A percentile compares a stretch with the other conserved stretches of the same genome.
Conservation (phyloP, 2,797 vertebrate species). For the Telmatherina bonti region DNA sequence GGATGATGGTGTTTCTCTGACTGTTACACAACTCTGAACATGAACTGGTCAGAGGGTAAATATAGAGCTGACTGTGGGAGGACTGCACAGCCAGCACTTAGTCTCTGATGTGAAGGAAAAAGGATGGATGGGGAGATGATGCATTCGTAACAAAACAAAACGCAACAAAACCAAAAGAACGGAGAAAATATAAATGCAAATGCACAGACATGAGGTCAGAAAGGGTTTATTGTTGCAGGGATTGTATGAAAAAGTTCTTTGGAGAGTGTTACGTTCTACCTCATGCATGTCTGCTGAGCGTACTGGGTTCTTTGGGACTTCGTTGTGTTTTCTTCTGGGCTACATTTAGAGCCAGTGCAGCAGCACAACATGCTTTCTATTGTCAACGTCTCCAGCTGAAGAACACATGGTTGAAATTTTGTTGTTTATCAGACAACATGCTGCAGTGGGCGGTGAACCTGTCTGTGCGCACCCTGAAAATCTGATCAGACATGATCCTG, state of each 20-base stretch:
- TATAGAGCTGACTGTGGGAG: constrained; percentile 49
- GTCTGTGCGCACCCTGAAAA: too few species aligned
- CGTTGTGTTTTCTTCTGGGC: too few species aligned
- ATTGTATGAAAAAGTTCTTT: not conserved
- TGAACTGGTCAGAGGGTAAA: constrained; percentile 64
- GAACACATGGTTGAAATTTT: too few species aligned
- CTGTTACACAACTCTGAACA: constrained; percentile 31
- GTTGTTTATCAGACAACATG: too few species aligned
- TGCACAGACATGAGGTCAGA: not conserved
- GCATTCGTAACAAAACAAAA: constrained; percentile 16
- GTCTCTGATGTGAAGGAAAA: constrained; percentile 30
- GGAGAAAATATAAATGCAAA: constrained; percentile 5
- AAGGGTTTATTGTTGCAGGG: constrained; percentile 5
- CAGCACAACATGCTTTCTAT: too few species aligned
- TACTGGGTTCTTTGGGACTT: too few species aligned
- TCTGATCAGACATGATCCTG: too few species aligned
- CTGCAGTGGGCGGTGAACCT: too few species aligned
- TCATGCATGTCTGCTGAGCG: too few species aligned
- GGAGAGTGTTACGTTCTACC: not conserved
- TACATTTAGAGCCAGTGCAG: too few species aligned
- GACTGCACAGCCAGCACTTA: constrained; percentile 55
- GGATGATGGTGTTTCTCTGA: constrained; percentile 26
- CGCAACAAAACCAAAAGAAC: too few species aligned
- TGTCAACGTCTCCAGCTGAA: too few species aligned
- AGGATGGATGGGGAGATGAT: constrained; percentile 1